Percentiles rank a stretch among this genome's conserved stretches.
phyloP scores from a whole-genome alignment of 1,140 invertebrate genomes.

The Subanguina moxae region DNA sequence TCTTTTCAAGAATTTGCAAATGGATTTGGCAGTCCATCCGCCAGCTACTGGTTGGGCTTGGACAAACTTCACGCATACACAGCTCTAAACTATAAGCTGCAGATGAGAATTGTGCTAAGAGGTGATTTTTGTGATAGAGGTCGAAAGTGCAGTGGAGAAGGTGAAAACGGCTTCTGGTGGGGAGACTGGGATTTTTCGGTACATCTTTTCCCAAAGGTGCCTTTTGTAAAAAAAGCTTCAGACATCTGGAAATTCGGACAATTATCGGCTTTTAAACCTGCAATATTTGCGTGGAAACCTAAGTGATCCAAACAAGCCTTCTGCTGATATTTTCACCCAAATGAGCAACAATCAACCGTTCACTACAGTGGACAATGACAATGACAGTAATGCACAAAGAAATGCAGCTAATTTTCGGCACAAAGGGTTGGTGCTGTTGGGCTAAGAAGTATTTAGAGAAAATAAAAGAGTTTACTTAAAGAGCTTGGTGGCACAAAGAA shows the following conservation, averaged over 20 bases:
- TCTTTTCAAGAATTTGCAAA: slow-evolving; percentile 18
- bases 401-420: slow-evolving; percentile 13
- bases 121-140: slow-evolving; percentile 10
- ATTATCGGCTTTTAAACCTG: not conserved
- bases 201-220: not conserved
- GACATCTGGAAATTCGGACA: not conserved
- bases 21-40: slow-evolving; percentile 13
- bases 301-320: not conserved
- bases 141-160: slow-evolving; percentile 2
- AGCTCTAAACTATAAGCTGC: not conserved
- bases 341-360: slow-evolving; percentile 14
- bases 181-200: slow-evolving; percentile 22
- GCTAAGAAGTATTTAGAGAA: too few species aligned
- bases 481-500: slow-evolving; percentile 25
- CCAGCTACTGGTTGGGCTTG: slow-evolving; percentile 16
- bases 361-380: slow-evolving; percentile 21
- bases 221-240: not conserved
- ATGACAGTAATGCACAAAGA: slow-evolving; percentile 6
- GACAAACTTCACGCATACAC: slow-evolving; percentile 13
- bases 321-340: not conserved
- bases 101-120: slow-evolving; percentile 15
- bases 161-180: slow-evolving; percentile 18
- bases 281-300: slow-evolving; percentile 1
- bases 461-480: not conserved
- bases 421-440: slow-evolving; percentile 7